Evolutionary conservation across 1,140 invertebrate species (phyloP), one percentile per base, ranked within the genome.

Genomic region (Drosophila malerkotliana): DNA sequence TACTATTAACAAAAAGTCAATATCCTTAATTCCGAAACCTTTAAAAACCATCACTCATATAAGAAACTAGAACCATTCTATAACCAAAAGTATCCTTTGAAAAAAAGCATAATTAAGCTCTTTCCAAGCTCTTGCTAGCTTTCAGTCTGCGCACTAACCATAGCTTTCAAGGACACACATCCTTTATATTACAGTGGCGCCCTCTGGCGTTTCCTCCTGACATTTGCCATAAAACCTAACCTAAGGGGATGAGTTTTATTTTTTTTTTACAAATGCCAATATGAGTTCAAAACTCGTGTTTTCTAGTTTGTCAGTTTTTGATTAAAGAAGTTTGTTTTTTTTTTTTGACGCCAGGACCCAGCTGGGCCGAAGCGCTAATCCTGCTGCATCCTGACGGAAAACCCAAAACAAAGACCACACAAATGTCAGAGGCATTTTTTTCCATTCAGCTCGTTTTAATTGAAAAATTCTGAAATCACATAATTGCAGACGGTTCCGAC

Each of bases 391-490:
- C 26, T 41, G 30, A 30, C 21, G 41, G 21, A 18, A 44, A 55
- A 34, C 53, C 10, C 7, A 14, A 63, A 55, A 62, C 28, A 72
- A 69, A 69, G 12, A 30, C 18, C 12, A n/a, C 37, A 30, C 47
- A 12, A 63, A 7, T 66, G 44, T 49, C 41, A 59, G 15, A 47
- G 6, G 32, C 3, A 3, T 15, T 39, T 26, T 18, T 28, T 81
- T 69, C 10, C 30, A 6, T 15, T 24, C 10, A 28, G 26, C 4
- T 7, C 5, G 26, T 69, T 82, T 67, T 83, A 83, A 83, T 83
- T 84, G 79, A 79, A 84, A 83, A 83, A 83, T 83, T 66, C 56
- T 84, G 71, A 83, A 83, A 84, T 83, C 80, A 82, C 75, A 84
- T 83, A 83, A 83, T 83, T 84, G 60, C 73, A 72, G 80, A 48